phyloP scores from a whole-genome alignment of 2,888 invertebrate genomes.

The Drosophila leonis region DNA sequence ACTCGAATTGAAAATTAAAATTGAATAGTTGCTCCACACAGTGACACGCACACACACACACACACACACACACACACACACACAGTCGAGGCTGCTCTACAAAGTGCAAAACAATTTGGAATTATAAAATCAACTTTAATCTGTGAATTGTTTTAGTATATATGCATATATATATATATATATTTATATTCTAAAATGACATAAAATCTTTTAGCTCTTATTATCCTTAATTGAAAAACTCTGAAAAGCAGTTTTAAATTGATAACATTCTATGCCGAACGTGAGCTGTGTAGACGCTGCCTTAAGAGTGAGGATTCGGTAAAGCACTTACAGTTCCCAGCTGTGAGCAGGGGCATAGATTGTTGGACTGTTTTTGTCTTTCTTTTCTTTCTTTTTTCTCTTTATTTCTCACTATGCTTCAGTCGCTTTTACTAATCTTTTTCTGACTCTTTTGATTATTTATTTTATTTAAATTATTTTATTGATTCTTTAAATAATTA shows the following conservation, averaged over 20 bases:
- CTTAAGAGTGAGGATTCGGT: no score
- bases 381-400: no score
- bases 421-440: no score
- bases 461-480: no score
- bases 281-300: not conserved
- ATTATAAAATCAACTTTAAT: conserved; percentile 18
- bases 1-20: conserved; percentile 74
- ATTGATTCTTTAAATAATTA: no score
- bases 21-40: conserved; percentile 60
- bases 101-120: conserved; percentile 19
- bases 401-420: no score
- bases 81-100: not conserved
- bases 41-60: conserved; percentile 25
- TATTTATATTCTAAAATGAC: no score
- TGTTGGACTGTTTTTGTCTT: no score
- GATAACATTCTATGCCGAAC: not conserved
- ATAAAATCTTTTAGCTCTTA: not conserved
- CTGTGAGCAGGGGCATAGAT: no score
- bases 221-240: not conserved
- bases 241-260: not conserved
- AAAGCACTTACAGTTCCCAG: no score
- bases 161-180: not conserved
- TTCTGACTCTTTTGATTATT: no score
- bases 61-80: conserved; percentile 28
- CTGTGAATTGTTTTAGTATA: not conserved